Evolutionary conservation across 2,888 invertebrate genomes (phyloP).

Genomic region (Monopis laevigella): DNA sequence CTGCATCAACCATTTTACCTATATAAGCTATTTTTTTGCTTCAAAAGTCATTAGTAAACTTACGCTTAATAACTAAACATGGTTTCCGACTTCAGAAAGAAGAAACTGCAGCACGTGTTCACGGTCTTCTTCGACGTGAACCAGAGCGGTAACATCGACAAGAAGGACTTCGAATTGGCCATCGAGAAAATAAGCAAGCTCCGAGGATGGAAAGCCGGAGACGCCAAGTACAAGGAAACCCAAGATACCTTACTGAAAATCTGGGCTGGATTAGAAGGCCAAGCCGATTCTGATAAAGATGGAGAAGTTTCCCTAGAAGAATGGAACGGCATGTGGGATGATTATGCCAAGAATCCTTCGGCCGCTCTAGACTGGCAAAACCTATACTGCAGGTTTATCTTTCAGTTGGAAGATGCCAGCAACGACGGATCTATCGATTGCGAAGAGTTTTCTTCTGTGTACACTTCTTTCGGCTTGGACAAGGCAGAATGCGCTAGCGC

Average conservation of each 20-base stretch:
- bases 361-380: slow-evolving; percentile 84
- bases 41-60: background rate
- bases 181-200: slow-evolving; percentile 84
- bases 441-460: slow-evolving; percentile 83
- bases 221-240: slow-evolving; percentile 77
- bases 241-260: slow-evolving; percentile 79
- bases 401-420: slow-evolving; percentile 86
- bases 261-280: slow-evolving; percentile 83
- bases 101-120: slow-evolving; percentile 88
- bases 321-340: slow-evolving; percentile 89
- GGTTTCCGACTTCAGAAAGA: slow-evolving; percentile 88
- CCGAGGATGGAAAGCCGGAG: slow-evolving; percentile 79
- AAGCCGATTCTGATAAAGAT: slow-evolving; percentile 87
- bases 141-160: slow-evolving; percentile 87
- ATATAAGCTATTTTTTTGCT: background rate
- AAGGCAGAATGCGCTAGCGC: slow-evolving; percentile 78
- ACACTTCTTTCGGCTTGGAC: slow-evolving; percentile 80
- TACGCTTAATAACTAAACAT: too few species aligned
- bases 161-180: slow-evolving; percentile 86
- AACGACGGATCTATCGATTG: slow-evolving; percentile 81
- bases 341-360: slow-evolving; percentile 77
- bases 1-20: background rate
- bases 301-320: slow-evolving; percentile 87
- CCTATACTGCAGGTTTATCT: slow-evolving; percentile 87
- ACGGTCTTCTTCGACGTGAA: slow-evolving; percentile 89